Conservation (phyloP, 2,888 invertebrate species). For the Ceratothoa steindachneri region DNA sequence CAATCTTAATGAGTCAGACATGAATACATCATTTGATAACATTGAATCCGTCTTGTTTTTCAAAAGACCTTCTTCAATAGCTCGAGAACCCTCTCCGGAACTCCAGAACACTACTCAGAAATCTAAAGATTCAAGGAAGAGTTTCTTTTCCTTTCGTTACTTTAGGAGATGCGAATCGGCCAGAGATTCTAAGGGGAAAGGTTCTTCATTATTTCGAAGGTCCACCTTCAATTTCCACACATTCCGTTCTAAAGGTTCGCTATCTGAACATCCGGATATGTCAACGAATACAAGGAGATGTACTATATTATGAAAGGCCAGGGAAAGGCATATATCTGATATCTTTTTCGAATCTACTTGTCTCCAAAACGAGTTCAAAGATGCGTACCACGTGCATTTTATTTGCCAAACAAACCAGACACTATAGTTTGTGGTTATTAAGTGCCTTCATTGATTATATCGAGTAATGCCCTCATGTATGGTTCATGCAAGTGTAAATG, state of each 20-base stretch:
- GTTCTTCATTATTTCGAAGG: not conserved
- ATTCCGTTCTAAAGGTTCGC: not conserved
- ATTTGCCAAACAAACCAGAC: no score
- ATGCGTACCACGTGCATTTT: no score
- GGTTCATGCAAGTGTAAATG: no score
- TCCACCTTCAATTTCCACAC: not conserved
- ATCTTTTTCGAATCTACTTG: not conserved
- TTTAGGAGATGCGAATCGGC: not conserved
- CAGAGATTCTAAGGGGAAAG: not conserved
- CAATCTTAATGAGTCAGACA: not conserved
- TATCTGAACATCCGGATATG: not conserved
- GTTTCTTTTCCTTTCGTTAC: not conserved
- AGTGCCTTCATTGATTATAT: no score
- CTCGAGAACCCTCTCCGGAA: not conserved
- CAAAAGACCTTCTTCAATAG: conserved; percentile 8
- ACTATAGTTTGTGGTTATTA: no score
- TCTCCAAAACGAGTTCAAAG: no score
- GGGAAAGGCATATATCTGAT: no score
- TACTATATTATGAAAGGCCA: not conserved
- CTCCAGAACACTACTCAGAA: not conserved
- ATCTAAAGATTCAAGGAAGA: not conserved
- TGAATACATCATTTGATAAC: conserved; percentile 24
- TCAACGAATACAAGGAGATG: not conserved
- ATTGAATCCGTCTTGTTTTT: conserved; percentile 42
- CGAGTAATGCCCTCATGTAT: no score